A percentile compares a stretch with the other conserved stretches of the same genome.
Evolutionary conservation across 2,113 vertebrate species (phyloP).

Genomic region (Myrmecobius fasciatus): DNA sequence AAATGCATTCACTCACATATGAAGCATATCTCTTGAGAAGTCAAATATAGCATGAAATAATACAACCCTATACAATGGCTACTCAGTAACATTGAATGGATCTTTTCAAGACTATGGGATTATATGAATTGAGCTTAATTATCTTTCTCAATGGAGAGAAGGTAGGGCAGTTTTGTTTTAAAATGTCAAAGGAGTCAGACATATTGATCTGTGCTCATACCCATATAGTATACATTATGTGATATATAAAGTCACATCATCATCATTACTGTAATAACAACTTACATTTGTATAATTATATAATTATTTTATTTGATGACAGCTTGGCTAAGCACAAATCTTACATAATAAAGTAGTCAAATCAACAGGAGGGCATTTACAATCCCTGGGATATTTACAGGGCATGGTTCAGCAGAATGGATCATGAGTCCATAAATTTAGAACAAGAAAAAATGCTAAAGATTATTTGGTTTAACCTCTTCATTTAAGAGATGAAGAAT

Average conservation of each 20-base stretch:
- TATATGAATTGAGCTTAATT: not conserved
- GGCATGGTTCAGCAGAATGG: not conserved
- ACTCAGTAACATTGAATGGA: not conserved
- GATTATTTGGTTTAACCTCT: not conserved
- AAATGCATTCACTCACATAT: not conserved
- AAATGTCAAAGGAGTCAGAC: not conserved
- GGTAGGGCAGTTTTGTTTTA: not conserved
- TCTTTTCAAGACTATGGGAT: not conserved
- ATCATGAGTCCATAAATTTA: not conserved
- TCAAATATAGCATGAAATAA: not conserved
- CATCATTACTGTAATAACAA: not conserved
- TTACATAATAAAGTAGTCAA: not conserved
- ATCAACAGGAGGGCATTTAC: not conserved
- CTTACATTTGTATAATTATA: not conserved
- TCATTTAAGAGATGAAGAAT: not conserved
- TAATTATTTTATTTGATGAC: not conserved
- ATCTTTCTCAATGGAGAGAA: not conserved
- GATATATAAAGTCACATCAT: not conserved
- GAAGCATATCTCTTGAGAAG: not conserved
- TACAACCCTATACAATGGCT: not conserved
- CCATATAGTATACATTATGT: not conserved
- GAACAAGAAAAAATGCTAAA: not conserved
- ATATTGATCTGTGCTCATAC: not conserved
- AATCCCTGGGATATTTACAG: not conserved
- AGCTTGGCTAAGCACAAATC: not conserved